A percentile compares a stretch with the other conserved stretches of the same genome.
Evolutionary conservation across 1,140 invertebrate species (phyloP).

Genomic region (Zeugodacus cucurbitae): DNA sequence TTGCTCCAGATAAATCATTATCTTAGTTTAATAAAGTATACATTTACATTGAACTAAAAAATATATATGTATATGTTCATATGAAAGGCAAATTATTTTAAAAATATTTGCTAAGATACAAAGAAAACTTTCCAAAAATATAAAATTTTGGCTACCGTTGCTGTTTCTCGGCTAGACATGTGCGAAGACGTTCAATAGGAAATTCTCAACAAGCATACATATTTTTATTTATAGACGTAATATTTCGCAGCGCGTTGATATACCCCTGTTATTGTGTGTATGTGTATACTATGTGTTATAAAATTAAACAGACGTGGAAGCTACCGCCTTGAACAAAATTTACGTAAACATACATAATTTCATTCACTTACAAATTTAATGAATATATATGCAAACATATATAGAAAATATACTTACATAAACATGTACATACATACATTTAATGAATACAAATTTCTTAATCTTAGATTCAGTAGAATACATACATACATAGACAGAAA

Average conservation of each 20-base stretch:
- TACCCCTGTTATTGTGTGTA: background rate
- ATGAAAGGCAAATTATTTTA: background rate
- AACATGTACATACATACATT: background rate
- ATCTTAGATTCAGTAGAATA: background rate
- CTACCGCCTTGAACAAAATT: background rate
- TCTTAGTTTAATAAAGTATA: too few relatives aligned
- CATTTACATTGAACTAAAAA: too few relatives aligned
- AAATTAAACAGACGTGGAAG: background rate
- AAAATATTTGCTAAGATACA: background rate
- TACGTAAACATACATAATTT: background rate
- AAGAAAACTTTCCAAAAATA: background rate
- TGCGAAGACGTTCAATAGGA: conserved; percentile 50
- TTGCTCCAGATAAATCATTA: too few relatives aligned
- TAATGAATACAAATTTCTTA: background rate
- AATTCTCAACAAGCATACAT: background rate
- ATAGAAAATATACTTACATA: too few relatives aligned
- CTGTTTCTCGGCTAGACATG: conserved; percentile 60
- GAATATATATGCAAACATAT: too few relatives aligned
- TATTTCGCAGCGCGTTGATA: background rate
- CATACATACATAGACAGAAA: background rate
- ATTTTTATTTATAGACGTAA: background rate
- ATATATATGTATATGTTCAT: too few relatives aligned
- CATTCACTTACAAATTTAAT: background rate
- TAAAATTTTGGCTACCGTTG: background rate
- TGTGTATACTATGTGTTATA: too few relatives aligned